Percentiles rank a stretch among this genome's conserved stretches.
Conservation (phyloP, 2,888 invertebrate species). For the Xanthia icteritia region DNA sequence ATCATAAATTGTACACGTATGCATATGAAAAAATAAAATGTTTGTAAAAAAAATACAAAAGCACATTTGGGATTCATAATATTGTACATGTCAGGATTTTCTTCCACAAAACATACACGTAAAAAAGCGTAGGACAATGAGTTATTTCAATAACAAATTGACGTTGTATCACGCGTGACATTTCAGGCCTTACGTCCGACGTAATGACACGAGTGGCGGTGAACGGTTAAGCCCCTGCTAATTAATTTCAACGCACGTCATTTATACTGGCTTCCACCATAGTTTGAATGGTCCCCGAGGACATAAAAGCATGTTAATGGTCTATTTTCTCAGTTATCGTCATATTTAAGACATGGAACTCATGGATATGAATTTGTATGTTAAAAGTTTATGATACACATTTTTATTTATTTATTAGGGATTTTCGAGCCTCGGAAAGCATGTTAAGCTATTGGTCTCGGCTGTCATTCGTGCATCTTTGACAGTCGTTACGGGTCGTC, state of each 20-base stretch:
- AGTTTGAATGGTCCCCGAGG: constrained; percentile 51
- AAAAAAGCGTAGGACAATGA: constrained; percentile 10
- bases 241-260: constrained; percentile 55
- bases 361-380: background rate
- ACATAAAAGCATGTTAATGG: constrained; percentile 47
- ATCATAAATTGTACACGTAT: constrained; percentile 9
- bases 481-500: too few relatives aligned
- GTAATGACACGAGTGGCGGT: constrained; percentile 30
- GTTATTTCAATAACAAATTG: constrained; percentile 50
- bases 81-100: constrained; percentile 6
- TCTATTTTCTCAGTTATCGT: constrained; percentile 39
- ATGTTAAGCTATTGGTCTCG: too few relatives aligned
- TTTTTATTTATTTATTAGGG: too few relatives aligned
- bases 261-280: constrained; percentile 39
- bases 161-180: constrained; percentile 17
- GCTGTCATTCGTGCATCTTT: too few relatives aligned
- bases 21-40: background rate
- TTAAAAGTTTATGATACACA: background rate
- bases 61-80: constrained; percentile 2
- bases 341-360: constrained; percentile 21
- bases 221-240: constrained; percentile 45
- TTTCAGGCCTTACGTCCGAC: constrained; percentile 17
- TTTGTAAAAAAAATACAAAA: background rate
- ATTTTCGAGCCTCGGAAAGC: too few relatives aligned
- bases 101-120: constrained; percentile 6